A percentile compares a stretch with the other conserved stretches of the same genome.
These are phyloP conservation scores for Stegodyphus mimosarum DNA, from an alignment of 1,140 invertebrate genomes.

Conservation along the genomic window DNA sequence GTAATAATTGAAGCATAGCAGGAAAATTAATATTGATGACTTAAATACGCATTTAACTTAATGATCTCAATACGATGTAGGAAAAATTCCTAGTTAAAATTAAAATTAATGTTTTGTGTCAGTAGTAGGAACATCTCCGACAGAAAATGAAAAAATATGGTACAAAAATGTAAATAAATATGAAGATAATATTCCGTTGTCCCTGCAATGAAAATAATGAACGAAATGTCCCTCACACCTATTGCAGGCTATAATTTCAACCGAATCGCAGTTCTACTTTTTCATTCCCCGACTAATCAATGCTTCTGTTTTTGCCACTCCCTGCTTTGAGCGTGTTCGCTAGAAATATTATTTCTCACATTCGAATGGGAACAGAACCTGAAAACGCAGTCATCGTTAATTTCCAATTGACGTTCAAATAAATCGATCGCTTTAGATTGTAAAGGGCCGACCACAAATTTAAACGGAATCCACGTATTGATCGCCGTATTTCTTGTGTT, in stretches of 20 bases:
- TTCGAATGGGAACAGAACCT: conserved; percentile 43
- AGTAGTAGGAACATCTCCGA: no score
- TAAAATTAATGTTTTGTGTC: no score
- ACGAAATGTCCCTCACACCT: conserved; percentile 56
- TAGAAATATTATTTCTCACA: conserved; percentile 38
- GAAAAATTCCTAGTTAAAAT: no score
- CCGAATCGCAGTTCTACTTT: conserved; percentile 27
- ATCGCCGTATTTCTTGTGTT: background rate
- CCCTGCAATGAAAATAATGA: conserved; percentile 50
- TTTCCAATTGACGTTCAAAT: conserved; percentile 57
- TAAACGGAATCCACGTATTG: background rate
- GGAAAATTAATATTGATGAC: no score
- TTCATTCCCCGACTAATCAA: conserved; percentile 45
- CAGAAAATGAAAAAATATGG: background rate
- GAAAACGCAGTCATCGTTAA: conserved; percentile 55
- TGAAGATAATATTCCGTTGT: conserved; percentile 9
- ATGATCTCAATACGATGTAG: no score
- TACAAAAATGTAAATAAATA: background rate
- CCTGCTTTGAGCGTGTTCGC: background rate
- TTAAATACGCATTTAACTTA: no score
- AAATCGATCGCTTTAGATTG: conserved; percentile 31
- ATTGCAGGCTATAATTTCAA: conserved; percentile 37
- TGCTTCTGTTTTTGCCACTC: conserved; percentile 52
- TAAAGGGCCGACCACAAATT: conserved; percentile 6
- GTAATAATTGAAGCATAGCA: no score